phyloP scores from a whole-genome alignment of 2,797 vertebrate species.

The Chlorospingus flavigularis region DNA sequence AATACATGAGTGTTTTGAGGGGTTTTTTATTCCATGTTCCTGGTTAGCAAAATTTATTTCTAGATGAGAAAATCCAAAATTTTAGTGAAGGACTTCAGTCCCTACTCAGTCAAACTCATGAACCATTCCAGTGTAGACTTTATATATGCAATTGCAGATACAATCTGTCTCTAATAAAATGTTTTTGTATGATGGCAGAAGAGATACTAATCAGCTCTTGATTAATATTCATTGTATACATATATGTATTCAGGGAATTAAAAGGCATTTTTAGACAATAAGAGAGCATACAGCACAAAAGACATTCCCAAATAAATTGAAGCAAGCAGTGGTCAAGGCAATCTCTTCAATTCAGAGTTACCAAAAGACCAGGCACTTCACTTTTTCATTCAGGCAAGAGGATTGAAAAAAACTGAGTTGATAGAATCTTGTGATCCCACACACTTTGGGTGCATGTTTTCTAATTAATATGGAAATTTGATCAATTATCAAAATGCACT shows the following conservation, averaged over 20 bases:
- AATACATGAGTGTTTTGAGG: background rate
- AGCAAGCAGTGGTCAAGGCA: conserved; percentile 23
- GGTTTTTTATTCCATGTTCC: background rate
- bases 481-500: conserved; percentile 56
- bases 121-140: background rate
- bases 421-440: conserved; percentile 41
- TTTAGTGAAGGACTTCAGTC: background rate
- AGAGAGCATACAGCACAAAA: conserved; percentile 2
- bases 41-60: background rate
- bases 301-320: background rate
- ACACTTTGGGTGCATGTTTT: conserved; percentile 38
- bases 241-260: conserved; percentile 46
- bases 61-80: background rate
- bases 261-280: conserved; percentile 49
- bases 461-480: conserved; percentile 70
- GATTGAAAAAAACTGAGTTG: conserved; percentile 47
- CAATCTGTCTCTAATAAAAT: conserved; percentile 29
- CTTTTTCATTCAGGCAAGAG: conserved; percentile 26
- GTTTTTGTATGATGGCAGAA: conserved; percentile 35
- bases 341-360: conserved; percentile 28
- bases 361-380: background rate
- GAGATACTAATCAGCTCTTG: conserved; percentile 49
- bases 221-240: conserved; percentile 64
- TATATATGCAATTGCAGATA: conserved; percentile 19
- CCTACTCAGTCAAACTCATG: background rate